Base-by-base conservation (phyloP, 2,113 vertebrate species). In the Tinamus guttatus region DNA sequence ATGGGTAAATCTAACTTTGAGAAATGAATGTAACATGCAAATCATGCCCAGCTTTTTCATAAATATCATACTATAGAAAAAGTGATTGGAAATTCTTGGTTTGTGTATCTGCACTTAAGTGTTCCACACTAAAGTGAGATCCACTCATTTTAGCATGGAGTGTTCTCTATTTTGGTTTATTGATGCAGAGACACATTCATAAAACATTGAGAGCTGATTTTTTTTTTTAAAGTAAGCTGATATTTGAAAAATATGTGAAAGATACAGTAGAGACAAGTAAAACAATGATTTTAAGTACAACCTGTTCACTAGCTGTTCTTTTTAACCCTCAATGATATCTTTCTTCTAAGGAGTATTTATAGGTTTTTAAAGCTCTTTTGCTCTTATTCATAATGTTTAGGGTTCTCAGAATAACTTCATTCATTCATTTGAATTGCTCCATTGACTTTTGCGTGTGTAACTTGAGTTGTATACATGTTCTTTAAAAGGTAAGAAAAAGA, bases 171-270 rank as follows among this genome's bases (percentile, higher is more conserved):
- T 92, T 77, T 88, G 27, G 11, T 41, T 62, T 89, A 21, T 74
- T 81, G 62, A 86, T 36, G 7, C 7, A 36, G 6, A 34, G 56
- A 52, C 16, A 11, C 75, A 89, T 73, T 92, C 49, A 79, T 47
- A 41, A 69, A 51, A n/a, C 41, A 40, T 65, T 60, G 47, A 71
- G 13, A 47, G 25, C 34, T 13, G 4, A 10, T 87, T 47, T 43
- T 15, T 16, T 43, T 43, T 92, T 89, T 93, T 88, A 65, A 92
- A 65, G 32, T 5, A 87, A 77, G 63, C 34, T 89, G 70, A 68
- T 74, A 65, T 36, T 24, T 85, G 45, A 85, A 86, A 83, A 51
- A 52, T 13, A 89, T 93, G 68, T 88, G 93, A 85, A 91, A 75
- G 17, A 65, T 38, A 6, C 19, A 1, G 43, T 93, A 60, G n/a